Evolutionary conservation across 2,797 vertebrate species (phyloP), one percentile per base, ranked within the genome.

Genomic region (Megaceryle alcyon): DNA sequence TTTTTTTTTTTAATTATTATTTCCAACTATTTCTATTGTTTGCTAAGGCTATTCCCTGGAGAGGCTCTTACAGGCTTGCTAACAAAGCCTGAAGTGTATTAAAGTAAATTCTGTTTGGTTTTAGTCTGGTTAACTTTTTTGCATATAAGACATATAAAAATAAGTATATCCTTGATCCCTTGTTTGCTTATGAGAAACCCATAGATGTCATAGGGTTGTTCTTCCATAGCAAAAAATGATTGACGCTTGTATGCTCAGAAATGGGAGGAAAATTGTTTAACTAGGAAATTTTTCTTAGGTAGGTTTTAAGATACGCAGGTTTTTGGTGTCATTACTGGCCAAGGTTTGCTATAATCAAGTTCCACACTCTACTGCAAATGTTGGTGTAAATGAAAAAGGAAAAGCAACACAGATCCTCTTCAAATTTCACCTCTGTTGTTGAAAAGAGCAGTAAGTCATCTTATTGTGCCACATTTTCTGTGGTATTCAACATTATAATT

Each of bases 401-500:
- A 94, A 92, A 95, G n/a, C 33, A 89, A 75, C 18, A 75, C 46
- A 87, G 44, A 78, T 66, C 29, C 25, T 94, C 51, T 82, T 90
- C 54, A 86, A 85, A 95, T 82, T 93, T 93, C 51, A 90, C 59
- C 76, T 89, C 37, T 91, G 68, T 79, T 87, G 63, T 72, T 96
- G 86, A 78, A 82, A 94, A 92, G 79, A 90, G 25, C 39, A 87
- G 2, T 71, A 94, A 84, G 51, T 86, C 76, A 82, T 85, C 82
- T 91, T 73, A 70, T n/a, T 68, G 46, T 88, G 57, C 79, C 86
- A 92, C 63, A 71, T 86, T 93, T 96, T 90, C 89, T 88, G 64
- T 65, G n/a, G 64, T 90, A 88, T 93, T 91, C 86, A 81, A 70
- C 57, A 48, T 88, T 82, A 90, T 77, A 75, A 57, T 95, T 95